Evolutionary conservation across 2,113 vertebrate genomes (phyloP).

Genomic region (Hemichromis elongatus): DNA sequence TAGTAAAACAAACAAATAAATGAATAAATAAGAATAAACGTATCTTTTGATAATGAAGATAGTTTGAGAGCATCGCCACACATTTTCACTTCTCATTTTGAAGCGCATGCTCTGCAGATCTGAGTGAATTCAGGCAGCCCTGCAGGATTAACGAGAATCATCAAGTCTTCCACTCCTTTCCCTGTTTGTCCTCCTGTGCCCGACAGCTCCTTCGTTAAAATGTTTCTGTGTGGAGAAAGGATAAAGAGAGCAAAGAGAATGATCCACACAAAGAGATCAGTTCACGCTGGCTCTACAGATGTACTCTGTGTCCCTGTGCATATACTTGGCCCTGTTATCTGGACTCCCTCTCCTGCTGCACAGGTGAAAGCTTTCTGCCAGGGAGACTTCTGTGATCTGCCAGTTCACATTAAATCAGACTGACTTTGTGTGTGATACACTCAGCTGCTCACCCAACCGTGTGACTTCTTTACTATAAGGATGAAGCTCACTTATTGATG

Average conservation of each 20-base stretch:
- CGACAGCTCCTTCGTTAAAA: background rate
- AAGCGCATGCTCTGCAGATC: background rate
- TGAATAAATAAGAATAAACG: background rate
- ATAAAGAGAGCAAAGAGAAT: background rate
- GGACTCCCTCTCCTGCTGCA: background rate
- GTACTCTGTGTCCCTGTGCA: background rate
- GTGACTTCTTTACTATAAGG: background rate
- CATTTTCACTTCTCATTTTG: background rate
- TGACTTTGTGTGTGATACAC: background rate
- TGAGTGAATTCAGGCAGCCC: background rate
- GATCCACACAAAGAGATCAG: background rate
- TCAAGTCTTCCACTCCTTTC: background rate
- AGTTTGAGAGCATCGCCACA: background rate
- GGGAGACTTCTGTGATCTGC: conserved; percentile 10
- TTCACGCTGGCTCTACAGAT: background rate
- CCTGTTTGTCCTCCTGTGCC: background rate
- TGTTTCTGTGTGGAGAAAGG: background rate
- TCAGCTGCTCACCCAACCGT: background rate
- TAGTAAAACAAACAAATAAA: background rate
- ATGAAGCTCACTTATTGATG: background rate
- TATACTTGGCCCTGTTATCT: background rate
- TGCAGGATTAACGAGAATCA: background rate
- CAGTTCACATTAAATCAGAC: conserved; percentile 18
- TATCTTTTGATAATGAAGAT: background rate
- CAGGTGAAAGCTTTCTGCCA: conserved; percentile 19